Conservation (phyloP, 2,888 invertebrate genomes). For the Drymonia ruficornis region DNA sequence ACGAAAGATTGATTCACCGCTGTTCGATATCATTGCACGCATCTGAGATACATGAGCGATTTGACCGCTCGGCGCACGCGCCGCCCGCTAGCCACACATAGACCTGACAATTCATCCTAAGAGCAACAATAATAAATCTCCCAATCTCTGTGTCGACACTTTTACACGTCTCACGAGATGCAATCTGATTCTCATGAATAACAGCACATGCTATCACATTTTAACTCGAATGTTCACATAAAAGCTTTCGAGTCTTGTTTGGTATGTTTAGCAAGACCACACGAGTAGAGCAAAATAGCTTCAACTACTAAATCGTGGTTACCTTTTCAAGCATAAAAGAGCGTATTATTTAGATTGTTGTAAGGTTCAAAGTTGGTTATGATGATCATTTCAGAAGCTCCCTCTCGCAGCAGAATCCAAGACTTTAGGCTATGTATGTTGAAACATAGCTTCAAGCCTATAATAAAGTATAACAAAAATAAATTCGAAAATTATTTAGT, state of each 20-base stretch:
- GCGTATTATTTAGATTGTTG: background rate
- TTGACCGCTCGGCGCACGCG: slow-evolving; percentile 63
- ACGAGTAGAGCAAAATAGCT: slow-evolving; percentile 44
- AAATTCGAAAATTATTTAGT: background rate
- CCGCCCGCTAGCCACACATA: slow-evolving; percentile 56
- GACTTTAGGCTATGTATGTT: too few species aligned
- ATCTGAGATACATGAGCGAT: slow-evolving; percentile 70
- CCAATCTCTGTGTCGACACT: slow-evolving; percentile 60
- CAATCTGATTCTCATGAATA: slow-evolving; percentile 73
- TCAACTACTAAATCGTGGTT: slow-evolving; percentile 18
- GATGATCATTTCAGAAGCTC: background rate
- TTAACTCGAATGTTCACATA: slow-evolving; percentile 55
- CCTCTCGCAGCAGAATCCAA: background rate
- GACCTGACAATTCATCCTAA: slow-evolving; percentile 62
- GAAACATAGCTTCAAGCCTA: background rate
- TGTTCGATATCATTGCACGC: slow-evolving; percentile 64
- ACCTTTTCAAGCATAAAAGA: background rate
- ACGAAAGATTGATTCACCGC: slow-evolving; percentile 78
- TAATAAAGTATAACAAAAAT: background rate
- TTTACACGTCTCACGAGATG: slow-evolving; percentile 59
- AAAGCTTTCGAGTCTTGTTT: slow-evolving; percentile 44
- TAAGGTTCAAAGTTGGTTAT: background rate
- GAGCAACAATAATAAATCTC: slow-evolving; percentile 71
- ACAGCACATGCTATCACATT: slow-evolving; percentile 64
- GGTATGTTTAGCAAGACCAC: slow-evolving; percentile 62